Percentiles rank a stretch among this genome's conserved stretches.
These are phyloP conservation scores for Phylloscopus trochilus DNA, from an alignment of 2,113 vertebrate species.

Conservation along the genomic window DNA sequence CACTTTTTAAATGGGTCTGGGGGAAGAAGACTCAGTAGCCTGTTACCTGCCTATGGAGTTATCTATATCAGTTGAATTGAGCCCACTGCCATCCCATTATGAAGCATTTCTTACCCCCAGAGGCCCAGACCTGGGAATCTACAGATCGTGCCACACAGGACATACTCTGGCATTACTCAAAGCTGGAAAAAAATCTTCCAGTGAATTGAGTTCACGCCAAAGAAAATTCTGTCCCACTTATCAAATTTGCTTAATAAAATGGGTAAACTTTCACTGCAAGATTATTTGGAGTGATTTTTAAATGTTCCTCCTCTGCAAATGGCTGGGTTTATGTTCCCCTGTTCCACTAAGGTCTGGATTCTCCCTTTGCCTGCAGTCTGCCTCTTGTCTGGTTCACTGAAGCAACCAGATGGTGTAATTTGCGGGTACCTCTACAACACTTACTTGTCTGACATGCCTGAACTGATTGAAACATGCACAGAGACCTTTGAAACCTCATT, in stretches of 20 bases:
- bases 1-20: background rate
- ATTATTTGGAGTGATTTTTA: background rate
- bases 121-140: background rate
- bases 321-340: background rate
- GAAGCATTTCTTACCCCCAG: background rate
- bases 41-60: background rate
- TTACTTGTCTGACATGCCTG: slow-evolving; percentile 59
- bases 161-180: background rate
- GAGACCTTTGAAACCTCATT: slow-evolving; percentile 41
- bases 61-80: background rate
- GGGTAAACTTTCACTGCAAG: background rate
- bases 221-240: background rate
- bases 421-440: slow-evolving; percentile 56
- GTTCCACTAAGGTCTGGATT: background rate
- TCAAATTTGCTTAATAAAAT: background rate
- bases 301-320: background rate
- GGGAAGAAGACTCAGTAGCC: background rate
- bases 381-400: slow-evolving; percentile 44
- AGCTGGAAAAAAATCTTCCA: background rate
- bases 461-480: slow-evolving; percentile 58
- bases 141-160: background rate
- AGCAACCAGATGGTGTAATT: slow-evolving; percentile 63
- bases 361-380: slow-evolving; percentile 5
- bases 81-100: background rate
- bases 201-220: background rate